Evolutionary conservation across 2,797 vertebrate species (phyloP).

Genomic region (Takifugu rubripes): DNA sequence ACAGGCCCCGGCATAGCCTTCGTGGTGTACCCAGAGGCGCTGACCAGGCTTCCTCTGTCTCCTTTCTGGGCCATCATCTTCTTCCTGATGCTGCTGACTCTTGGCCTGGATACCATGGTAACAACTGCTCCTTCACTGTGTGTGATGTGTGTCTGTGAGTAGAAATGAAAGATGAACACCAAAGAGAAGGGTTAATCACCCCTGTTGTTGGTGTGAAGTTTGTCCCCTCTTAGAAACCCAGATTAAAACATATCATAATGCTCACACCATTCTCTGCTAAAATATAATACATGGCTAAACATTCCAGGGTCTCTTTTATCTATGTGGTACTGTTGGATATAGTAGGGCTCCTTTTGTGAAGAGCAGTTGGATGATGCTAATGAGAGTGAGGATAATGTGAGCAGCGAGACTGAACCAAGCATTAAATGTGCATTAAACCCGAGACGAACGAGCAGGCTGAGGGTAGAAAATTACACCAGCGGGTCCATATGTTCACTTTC

Average conservation of each 20-base stretch:
- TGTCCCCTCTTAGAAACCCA: background rate
- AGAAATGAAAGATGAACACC: background rate
- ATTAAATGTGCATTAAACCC: slow-evolving; percentile 2
- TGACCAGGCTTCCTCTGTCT: slow-evolving; percentile 93
- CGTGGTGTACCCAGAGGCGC: slow-evolving; percentile 96
- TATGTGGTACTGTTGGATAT: too few relatives aligned
- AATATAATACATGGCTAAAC: too few relatives aligned
- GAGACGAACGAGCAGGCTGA: background rate
- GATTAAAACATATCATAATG: background rate
- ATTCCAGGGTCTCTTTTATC: too few relatives aligned
- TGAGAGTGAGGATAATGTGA: background rate
- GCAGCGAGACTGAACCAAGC: slow-evolving; percentile 2
- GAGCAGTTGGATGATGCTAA: background rate
- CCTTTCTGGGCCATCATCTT: slow-evolving; percentile 99
- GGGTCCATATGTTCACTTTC: background rate
- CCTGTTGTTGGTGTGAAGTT: background rate
- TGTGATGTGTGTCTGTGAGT: slow-evolving; percentile 12
- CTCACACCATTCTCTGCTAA: too few relatives aligned
- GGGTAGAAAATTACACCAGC: background rate
- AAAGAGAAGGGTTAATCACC: background rate
- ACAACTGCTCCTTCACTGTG: slow-evolving; percentile 39
- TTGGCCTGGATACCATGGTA: slow-evolving; percentile 98
- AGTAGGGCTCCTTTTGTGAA: background rate
- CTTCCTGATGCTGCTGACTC: slow-evolving; percentile 97
- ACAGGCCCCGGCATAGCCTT: slow-evolving; percentile 96